Percentiles rank a stretch among this genome's conserved stretches.
Evolutionary conservation across 2,888 invertebrate genomes (phyloP).

Genomic region (Synanthedon tipuliformis): DNA sequence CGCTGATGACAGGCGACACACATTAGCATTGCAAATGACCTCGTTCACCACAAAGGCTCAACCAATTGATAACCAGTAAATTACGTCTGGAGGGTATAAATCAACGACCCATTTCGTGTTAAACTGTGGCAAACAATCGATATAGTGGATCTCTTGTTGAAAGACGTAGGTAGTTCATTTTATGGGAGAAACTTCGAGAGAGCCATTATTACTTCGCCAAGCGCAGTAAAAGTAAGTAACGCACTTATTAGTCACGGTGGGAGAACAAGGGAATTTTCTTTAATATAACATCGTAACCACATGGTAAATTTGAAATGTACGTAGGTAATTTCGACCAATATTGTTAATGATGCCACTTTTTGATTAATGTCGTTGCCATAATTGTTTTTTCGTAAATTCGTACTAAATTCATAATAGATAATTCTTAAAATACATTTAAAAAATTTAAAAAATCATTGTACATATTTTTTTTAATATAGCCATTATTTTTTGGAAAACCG

Average conservation of each 20-base stretch:
- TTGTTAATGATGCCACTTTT: too few relatives aligned
- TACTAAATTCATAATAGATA: too few relatives aligned
- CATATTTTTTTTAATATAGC: too few relatives aligned
- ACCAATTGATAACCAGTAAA: constrained; percentile 17
- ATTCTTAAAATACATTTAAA: too few relatives aligned
- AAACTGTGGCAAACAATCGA: constrained; percentile 13
- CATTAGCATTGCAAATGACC: constrained; percentile 22
- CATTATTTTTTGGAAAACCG: too few relatives aligned
- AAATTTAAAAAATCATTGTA: too few relatives aligned
- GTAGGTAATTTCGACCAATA: too few relatives aligned
- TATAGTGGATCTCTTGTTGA: constrained; percentile 13
- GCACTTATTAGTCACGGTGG: constrained; percentile 2
- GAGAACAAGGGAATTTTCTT: background rate
- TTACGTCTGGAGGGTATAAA: constrained; percentile 12
- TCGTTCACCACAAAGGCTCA: constrained; percentile 8
- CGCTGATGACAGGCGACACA: constrained; percentile 13
- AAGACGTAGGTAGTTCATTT: constrained; percentile 20
- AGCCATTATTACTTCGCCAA: constrained; percentile 45
- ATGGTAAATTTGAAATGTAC: too few relatives aligned
- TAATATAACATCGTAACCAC: background rate
- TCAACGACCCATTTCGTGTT: constrained; percentile 7
- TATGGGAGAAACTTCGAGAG: constrained; percentile 34
- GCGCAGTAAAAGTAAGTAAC: constrained; percentile 43
- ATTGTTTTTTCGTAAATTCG: too few relatives aligned
- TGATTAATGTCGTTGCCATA: too few relatives aligned